Evolutionary conservation across 2,113 vertebrate genomes (phyloP).

Genomic region (Neotoma lepida): DNA sequence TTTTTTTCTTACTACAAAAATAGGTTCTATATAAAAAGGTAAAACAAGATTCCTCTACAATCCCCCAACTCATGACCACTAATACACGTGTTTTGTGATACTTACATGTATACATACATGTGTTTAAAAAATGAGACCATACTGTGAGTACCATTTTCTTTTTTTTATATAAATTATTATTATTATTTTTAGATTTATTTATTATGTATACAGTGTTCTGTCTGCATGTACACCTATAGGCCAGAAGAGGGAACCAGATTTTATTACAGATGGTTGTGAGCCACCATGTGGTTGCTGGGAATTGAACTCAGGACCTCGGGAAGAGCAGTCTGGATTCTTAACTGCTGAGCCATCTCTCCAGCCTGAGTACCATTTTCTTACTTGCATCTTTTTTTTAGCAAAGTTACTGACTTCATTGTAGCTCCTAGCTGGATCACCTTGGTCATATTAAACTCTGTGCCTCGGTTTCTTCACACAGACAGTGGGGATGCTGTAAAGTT

Average conservation of each 20-base stretch:
- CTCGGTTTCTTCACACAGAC: background rate
- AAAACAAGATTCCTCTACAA: background rate
- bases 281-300: no score
- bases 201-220: no score
- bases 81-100: background rate
- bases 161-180: no score
- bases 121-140: background rate
- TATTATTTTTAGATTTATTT: no score
- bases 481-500: background rate
- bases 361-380: background rate
- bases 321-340: no score
- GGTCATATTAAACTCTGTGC: background rate
- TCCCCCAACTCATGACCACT: background rate
- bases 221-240: no score
- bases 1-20: background rate
- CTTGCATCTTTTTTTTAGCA: background rate
- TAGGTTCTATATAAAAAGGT: background rate
- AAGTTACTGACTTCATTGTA: background rate
- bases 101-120: fast-evolving
- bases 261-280: no score
- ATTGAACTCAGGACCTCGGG: no score
- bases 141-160: background rate
- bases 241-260: no score
- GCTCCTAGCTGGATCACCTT: background rate
- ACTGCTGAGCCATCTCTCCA: no score